Evolutionary conservation across 2,797 vertebrate genomes (phyloP).

Genomic region (Tangara arthus): DNA sequence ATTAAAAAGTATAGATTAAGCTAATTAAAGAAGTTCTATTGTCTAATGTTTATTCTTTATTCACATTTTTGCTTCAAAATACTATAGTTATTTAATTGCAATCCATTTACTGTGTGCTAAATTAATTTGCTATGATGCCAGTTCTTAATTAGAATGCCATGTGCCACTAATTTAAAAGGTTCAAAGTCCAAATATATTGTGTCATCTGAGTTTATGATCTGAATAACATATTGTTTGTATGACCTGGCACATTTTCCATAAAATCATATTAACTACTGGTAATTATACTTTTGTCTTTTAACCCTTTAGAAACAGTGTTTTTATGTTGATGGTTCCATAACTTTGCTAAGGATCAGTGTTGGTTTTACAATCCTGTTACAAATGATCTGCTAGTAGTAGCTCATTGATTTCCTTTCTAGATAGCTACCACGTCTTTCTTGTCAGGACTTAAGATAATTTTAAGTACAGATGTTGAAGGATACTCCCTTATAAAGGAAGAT

Average conservation of each 20-base stretch:
- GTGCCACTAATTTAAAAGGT: background rate
- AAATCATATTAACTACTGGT: background rate
- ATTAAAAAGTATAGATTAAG: background rate
- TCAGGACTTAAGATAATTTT: background rate
- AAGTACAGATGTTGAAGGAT: background rate
- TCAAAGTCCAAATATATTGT: background rate
- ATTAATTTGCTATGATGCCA: background rate
- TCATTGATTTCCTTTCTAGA: background rate
- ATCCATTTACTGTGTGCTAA: background rate
- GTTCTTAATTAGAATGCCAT: background rate
- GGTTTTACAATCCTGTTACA: background rate
- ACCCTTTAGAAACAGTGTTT: background rate
- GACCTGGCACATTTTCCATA: background rate
- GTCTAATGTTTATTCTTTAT: background rate
- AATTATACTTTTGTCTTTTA: background rate
- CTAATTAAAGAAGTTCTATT: background rate
- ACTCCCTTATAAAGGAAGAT: background rate
- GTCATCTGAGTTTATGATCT: background rate
- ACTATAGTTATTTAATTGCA: background rate
- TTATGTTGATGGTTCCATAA: background rate
- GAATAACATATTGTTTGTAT: background rate
- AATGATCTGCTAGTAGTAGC: background rate
- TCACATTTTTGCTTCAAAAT: background rate
- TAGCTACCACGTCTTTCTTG: background rate
- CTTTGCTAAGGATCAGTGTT: background rate